A percentile compares a stretch with the other conserved stretches of the same genome.
Conservation (phyloP, 2,113 vertebrate genomes). For the Gavialis gangeticus region DNA sequence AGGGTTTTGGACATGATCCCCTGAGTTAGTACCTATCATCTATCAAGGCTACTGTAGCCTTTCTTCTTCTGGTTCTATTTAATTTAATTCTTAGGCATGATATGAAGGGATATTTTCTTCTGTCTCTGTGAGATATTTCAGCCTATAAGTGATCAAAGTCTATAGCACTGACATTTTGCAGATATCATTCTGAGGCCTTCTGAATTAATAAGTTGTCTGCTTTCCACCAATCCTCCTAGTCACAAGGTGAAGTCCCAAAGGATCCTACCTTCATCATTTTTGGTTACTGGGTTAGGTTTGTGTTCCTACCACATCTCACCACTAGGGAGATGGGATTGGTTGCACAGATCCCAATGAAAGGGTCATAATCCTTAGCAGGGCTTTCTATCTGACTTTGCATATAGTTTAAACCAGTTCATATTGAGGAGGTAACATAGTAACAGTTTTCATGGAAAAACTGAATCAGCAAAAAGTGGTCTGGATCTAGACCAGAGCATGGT, state of each 20-base stretch:
- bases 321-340: neutral
- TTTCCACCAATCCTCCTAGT: neutral
- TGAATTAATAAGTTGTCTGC: neutral
- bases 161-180: no score
- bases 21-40: constrained; percentile 33
- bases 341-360: neutral
- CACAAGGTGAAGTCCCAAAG: neutral
- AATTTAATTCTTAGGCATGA: no score
- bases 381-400: no score
- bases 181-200: neutral
- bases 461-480: neutral
- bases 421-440: no score
- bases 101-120: no score
- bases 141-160: no score
- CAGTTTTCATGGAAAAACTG: no score
- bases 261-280: neutral
- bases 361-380: no score
- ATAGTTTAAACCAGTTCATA: no score
- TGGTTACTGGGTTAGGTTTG: neutral
- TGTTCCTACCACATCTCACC: neutral
- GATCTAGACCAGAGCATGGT: neutral
- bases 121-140: no score
- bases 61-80: neutral
- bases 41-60: neutral
- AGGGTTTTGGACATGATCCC: constrained; percentile 54